These are phyloP conservation scores for Drymonia ruficornis DNA, from an alignment of 2,888 invertebrate genomes.

Conservation along the genomic window DNA sequence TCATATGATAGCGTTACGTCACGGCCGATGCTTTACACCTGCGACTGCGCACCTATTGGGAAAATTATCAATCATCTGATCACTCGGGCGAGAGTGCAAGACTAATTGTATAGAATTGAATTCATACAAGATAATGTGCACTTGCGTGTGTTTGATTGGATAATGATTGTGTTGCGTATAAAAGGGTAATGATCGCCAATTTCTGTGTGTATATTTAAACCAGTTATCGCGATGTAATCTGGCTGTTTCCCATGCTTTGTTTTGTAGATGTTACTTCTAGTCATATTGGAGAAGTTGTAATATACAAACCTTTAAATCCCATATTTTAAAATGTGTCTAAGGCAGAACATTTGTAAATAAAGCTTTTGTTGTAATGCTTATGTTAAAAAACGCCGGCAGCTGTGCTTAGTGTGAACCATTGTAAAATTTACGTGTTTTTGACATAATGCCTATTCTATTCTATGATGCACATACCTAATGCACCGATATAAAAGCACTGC, in stretches of 20 bases:
- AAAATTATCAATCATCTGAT: conserved; percentile 23
- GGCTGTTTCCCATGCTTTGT: no score
- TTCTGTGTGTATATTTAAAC: neutral
- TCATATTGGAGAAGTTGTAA: no score
- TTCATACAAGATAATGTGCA: conserved; percentile 18
- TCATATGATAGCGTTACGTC: conserved; percentile 45
- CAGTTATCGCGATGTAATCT: neutral
- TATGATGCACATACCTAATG: no score
- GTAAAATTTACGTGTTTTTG: no score
- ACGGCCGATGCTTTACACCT: conserved; percentile 20
- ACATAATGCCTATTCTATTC: no score
- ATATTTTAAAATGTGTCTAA: no score
- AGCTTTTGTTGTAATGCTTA: no score
- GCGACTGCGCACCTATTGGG: conserved; percentile 17
- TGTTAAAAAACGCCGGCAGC: no score
- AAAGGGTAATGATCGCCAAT: conserved; percentile 6
- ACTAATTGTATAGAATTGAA: conserved; percentile 16
- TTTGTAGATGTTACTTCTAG: no score
- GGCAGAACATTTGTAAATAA: no score
- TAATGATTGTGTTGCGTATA: conserved; percentile 8
- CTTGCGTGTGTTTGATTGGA: conserved; percentile 19
- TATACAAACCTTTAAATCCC: no score
- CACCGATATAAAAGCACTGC: neutral
- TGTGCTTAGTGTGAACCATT: no score
- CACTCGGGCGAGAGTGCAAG: conserved; percentile 2